Percentiles rank a stretch among this genome's conserved stretches.
phyloP scores from a whole-genome alignment of 1,140 invertebrate species.

The Leptinotarsa defecta region DNA sequence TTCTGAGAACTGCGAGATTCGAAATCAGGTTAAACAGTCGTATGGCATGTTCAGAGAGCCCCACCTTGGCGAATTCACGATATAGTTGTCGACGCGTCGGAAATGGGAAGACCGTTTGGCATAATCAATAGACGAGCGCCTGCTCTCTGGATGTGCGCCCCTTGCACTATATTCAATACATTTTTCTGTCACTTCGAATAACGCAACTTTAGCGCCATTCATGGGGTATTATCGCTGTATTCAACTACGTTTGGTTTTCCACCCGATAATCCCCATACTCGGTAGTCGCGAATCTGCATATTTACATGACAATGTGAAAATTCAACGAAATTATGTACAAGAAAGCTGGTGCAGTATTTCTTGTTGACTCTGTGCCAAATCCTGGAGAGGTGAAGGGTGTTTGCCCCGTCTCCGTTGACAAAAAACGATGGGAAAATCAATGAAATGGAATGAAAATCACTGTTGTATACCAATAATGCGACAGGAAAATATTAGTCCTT shows the following conservation, averaged over 20 bases:
- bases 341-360: too few species aligned
- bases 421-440: too few species aligned
- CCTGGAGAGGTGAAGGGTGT: too few species aligned
- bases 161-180: not conserved
- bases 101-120: constrained; percentile 2
- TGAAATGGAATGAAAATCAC: too few species aligned
- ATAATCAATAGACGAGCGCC: constrained; percentile 27
- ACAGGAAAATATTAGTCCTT: too few species aligned
- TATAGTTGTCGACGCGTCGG: not conserved
- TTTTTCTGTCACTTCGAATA: constrained; percentile 12
- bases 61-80: constrained; percentile 21
- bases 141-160: constrained; percentile 20
- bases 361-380: too few species aligned
- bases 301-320: not conserved
- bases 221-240: not conserved
- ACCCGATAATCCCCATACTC: not conserved
- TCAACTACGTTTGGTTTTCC: not conserved
- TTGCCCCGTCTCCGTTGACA: too few species aligned
- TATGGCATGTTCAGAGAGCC: constrained; percentile 21
- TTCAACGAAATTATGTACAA: not conserved
- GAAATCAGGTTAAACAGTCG: constrained; percentile 24
- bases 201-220: constrained; percentile 21
- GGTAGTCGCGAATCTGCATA: not conserved
- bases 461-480: too few species aligned
- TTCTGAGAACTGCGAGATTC: not conserved